Percentiles rank a stretch among this genome's conserved stretches.
Conservation (phyloP, 2,797 vertebrate genomes). For the Zalophus californianus region DNA sequence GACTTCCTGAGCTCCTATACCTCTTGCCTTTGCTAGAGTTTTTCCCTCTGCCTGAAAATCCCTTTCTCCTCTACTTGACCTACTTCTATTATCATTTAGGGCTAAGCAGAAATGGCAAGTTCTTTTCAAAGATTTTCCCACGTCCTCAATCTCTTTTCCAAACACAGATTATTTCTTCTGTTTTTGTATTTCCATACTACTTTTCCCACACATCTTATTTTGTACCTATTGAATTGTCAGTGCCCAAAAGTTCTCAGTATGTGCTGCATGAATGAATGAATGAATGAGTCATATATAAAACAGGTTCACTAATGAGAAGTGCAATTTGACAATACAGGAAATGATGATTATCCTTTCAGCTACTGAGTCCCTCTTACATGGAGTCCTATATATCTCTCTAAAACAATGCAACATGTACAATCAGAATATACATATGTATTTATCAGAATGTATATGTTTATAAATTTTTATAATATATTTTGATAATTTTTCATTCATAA, state of each 20-base stretch:
- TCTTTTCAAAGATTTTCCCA: background rate
- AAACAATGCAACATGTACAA: background rate
- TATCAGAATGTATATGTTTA: background rate
- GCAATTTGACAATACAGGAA: background rate
- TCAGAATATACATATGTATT: background rate
- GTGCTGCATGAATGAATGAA: background rate
- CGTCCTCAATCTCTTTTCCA: background rate
- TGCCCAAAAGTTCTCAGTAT: background rate
- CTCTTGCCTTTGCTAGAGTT: background rate
- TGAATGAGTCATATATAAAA: background rate
- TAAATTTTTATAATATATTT: background rate
- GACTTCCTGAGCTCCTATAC: background rate
- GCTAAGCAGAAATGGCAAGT: conserved; percentile 27
- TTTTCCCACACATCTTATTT: background rate
- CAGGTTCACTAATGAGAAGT: background rate
- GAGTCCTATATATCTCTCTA: background rate
- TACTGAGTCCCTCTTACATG: background rate
- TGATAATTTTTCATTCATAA: conserved; percentile 55
- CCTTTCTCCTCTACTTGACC: background rate
- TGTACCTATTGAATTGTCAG: background rate
- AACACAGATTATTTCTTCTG: conserved; percentile 22
- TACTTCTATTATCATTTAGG: background rate
- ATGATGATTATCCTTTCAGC: background rate
- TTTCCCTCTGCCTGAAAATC: background rate
- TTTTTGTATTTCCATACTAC: background rate